Evolutionary conservation across 2,113 vertebrate genomes (phyloP), one percentile per base, ranked within the genome.

Genomic region (Cyphomyrus discorhynchus): DNA sequence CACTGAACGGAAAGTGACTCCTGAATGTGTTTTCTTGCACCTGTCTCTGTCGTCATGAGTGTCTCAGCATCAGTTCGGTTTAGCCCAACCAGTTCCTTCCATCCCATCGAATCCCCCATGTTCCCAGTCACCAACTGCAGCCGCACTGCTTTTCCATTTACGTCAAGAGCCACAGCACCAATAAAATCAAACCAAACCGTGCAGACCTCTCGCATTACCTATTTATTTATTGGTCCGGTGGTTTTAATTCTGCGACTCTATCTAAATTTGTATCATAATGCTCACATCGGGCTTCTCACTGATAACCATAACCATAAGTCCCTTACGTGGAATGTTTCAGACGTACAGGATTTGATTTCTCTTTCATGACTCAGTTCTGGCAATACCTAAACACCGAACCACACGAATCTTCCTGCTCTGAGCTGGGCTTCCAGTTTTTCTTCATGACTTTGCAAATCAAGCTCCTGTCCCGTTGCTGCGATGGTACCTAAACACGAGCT

Each of bases 41-140:
- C 53, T 24, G 5, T 21, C 53, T 21, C 53, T 56, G n/a, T 66
- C 58, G 9, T 27, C 24, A 13, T 27, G n/a, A 70, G 62, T 2
- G 58, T 27, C 58, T 66, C 24, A 27, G 58, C 24, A 27, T n/a
- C n/a, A 27, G 2, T 27, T 66, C 3, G n/a, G n/a, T 13, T 31
- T 70, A 70, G 10, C n/a, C 10, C 9, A 11, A 31, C n/a, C 62
- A 27, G 27, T 31, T 31, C n/a, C 4, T 31, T 13, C 13, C 62
- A 31, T 70, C 62, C n/a, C 27, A 70, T 70, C 10, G 27, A 27
- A 70, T 11, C 10, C 3, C 91, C 93, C 92, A 93, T 94, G 95
- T 94, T 93, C 94, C 93, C 94, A 94, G 93, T 92, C 94, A 93
- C 92, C 93, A 85, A 62, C 31, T 83, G 77, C 88, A 83, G 74